Base-by-base conservation (phyloP, 92 coral and sea anemone species). In the Parazoanthus atlanticus region DNA sequence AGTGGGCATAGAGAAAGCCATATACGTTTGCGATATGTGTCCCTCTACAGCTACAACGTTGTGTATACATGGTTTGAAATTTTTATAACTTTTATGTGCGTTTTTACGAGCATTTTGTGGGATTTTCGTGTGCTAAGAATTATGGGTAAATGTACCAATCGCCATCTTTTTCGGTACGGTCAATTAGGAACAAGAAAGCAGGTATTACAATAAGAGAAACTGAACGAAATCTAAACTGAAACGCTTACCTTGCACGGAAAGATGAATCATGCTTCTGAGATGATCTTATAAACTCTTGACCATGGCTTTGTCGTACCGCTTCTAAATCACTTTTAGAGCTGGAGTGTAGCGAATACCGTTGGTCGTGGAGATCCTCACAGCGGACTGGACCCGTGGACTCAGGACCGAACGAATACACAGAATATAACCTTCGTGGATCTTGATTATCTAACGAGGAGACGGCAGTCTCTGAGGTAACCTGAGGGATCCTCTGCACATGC, bases 261-360 rank as follows among this genome's bases (percentile, higher is more conserved):
- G 86, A 43, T 69, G 86, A 83, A 40, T 83, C 65, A 41, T 19
- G 40, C 26, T 26, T 66, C 17, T 83, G 58, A 83, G 86, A 83
- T 8, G 61, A 83, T 16, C 38, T 69, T 43, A 15, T 6, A 38
- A 25, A 56, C 17, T 58, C 71, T 32, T 23, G 74, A 81, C 71
- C 29, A 52, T 66, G 54, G 23, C 32, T 25, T 31, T 58, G 85
- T 32, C 56, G 74, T 40, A 1, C 11, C 30, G 85, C 26, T 54
- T 61, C 71, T 25, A 26, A 32, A 33, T 61, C 30, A 61, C 46
- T 25, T 10, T 33, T 81, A 1, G 72, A 80, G 3, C 46, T 21
- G 30, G 85, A 58, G 3, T 19, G 85, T 1, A 56, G 73, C 21
- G 73, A 56, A 81, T 33, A 34, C 29, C 29, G 8, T 12, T 33